phyloP scores from a whole-genome alignment of 2,113 vertebrate species.

The Entomyzon cyanotis region DNA sequence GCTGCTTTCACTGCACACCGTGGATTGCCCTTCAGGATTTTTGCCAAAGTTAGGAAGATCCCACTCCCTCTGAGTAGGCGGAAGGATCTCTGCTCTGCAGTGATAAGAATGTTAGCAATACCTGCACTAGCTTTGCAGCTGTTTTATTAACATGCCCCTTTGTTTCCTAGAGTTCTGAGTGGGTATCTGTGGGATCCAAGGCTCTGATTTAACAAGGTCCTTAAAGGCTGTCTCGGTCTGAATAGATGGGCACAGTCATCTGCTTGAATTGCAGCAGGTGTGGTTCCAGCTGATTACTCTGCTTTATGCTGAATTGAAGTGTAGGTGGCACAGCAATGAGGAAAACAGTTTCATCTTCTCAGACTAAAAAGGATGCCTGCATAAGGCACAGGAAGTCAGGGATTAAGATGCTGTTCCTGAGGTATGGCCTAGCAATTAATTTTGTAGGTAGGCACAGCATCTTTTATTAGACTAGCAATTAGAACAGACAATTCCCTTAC shows the following conservation, averaged over 20 bases:
- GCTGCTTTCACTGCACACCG: constrained; percentile 76
- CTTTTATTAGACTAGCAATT: constrained; percentile 11
- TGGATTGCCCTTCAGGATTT: constrained; percentile 72
- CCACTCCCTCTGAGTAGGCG: constrained; percentile 71
- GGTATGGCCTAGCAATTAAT: background rate
- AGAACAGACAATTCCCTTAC: background rate
- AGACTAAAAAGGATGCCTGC: background rate
- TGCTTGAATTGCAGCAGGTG: background rate
- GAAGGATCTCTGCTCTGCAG: constrained; percentile 77
- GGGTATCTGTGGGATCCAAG: background rate
- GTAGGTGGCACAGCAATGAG: background rate
- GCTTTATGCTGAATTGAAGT: background rate
- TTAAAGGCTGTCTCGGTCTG: background rate
- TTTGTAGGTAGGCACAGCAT: background rate
- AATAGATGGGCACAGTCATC: background rate
- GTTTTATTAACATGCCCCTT: background rate
- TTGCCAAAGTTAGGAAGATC: constrained; percentile 75
- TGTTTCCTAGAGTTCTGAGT: background rate
- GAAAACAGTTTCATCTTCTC: constrained; percentile 1
- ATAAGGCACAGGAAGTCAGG: background rate
- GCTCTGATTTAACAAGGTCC: background rate
- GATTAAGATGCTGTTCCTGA: constrained; percentile 32
- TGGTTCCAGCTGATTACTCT: background rate
- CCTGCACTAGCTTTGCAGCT: background rate
- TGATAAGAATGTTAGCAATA: background rate